A percentile compares a stretch with the other conserved stretches of the same genome.
These are phyloP conservation scores for Amblyjoppa proteus DNA, from an alignment of 2,888 invertebrate species.

Conservation along the genomic window DNA sequence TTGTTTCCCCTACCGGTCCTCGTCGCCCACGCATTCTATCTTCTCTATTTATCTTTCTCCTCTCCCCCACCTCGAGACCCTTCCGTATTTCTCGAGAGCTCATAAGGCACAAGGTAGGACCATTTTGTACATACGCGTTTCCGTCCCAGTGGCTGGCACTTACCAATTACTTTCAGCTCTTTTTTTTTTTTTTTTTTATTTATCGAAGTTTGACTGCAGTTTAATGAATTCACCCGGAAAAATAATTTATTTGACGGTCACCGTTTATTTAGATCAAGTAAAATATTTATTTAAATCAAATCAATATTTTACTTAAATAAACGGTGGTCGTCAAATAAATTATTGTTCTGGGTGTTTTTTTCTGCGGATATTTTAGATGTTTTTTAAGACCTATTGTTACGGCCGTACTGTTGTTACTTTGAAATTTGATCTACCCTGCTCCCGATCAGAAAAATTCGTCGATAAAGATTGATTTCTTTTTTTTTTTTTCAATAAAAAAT, in stretches of 20 bases:
- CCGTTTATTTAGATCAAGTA: no score
- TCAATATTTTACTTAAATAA: no score
- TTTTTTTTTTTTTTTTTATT: not conserved
- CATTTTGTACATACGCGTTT: not conserved
- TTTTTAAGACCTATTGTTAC: no score
- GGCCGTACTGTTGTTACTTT: no score
- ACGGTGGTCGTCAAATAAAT: no score
- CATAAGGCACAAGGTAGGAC: constrained; percentile 41
- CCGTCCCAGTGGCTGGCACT: not conserved
- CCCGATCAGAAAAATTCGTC: not conserved
- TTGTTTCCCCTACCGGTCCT: constrained; percentile 33
- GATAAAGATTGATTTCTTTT: constrained; percentile 2
- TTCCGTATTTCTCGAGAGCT: constrained; percentile 32
- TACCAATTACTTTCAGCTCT: not conserved
- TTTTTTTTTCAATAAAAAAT: not conserved
- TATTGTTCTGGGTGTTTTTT: no score
- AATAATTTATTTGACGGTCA: no score
- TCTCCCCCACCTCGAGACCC: constrained; percentile 58
- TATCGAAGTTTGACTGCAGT: not conserved
- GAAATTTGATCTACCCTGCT: not conserved
- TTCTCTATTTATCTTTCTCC: constrained; percentile 66
- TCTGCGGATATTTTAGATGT: no score
- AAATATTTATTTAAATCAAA: no score
- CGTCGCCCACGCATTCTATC: constrained; percentile 67
- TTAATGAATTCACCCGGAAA: not conserved